Evolutionary conservation across 2,113 vertebrate species (phyloP), one percentile per base, ranked within the genome.

Genomic region (Zapus hudsonius): DNA sequence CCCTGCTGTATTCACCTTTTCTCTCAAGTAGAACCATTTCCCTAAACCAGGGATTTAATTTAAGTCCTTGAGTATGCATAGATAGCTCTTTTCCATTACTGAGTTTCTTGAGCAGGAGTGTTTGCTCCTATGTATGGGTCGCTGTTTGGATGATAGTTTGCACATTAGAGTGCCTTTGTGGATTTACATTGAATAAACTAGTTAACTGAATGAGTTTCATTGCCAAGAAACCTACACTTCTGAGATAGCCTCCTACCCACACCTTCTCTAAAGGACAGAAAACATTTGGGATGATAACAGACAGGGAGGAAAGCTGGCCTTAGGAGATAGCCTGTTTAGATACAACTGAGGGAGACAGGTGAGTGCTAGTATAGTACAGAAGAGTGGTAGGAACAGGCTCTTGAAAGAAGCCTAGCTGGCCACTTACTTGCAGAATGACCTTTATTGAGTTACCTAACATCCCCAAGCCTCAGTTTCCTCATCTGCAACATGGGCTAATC

Each of bases 121-220:
- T 89, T 94, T 66, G 84, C 64, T 87, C 0, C 57, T 52, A 2
- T 52, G 74, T 87, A 7, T 91, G 27, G 92, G 7, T 93, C 67
- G 42, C 69, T 84, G 15, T 91, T 90, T 89, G 87, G 52, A 73
- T 63, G 91, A 78, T n/a, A 63, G 63, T 87, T 95, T 87, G 89
- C 76, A 94, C 72, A 44, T n/a, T 89, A 89, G 87, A 72, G 89
- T 81, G 63, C 70, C 78, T 95, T 66, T 36, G 57, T 82, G 75
- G 92, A 95, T 91, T 42, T 95, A 69, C 61, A n/a, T 55, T 93
- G 91, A 95, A 87, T 90, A 42, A 81, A 86, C 75, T 33, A 94
- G 87, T 84, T 93, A 88, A 92, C 57, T 87, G 87, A 91, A 91
- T 78, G 76, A 59, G 22, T 44, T 81, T 85, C 81, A 83, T 36